phyloP scores from a whole-genome alignment of 2,113 vertebrate species.

The Thryonomys swinderianus region DNA sequence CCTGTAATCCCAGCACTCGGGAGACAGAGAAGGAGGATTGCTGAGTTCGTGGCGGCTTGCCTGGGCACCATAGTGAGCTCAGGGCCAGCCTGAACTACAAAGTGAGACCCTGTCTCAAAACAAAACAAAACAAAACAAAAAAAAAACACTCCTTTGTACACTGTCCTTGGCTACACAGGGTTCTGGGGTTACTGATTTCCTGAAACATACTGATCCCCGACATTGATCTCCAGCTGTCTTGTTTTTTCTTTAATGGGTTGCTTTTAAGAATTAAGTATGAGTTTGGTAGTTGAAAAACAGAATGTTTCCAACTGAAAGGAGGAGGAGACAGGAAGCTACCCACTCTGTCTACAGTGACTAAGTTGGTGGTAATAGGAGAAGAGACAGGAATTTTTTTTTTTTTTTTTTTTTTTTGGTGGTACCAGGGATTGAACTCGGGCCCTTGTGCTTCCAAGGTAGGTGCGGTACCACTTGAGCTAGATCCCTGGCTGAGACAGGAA shows the following conservation, averaged over 20 bases:
- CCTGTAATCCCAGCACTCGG: too few relatives aligned
- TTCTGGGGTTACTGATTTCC: background rate
- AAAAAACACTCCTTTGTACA: background rate
- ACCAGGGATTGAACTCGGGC: too few relatives aligned
- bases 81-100: too few relatives aligned
- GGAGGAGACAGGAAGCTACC: background rate
- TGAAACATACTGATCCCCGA: background rate
- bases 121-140: too few relatives aligned
- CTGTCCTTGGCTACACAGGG: background rate
- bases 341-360: accelerated
- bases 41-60: too few relatives aligned
- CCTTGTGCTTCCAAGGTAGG: too few relatives aligned
- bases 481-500: too few relatives aligned
- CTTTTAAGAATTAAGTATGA: background rate
- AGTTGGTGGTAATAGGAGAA: background rate
- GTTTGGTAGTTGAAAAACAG: background rate
- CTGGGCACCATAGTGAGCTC: too few relatives aligned
- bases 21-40: too few relatives aligned
- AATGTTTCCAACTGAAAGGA: background rate
- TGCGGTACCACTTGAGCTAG: too few relatives aligned
- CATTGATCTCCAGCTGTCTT: background rate
- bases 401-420: too few relatives aligned
- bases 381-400: background rate
- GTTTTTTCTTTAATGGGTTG: background rate
- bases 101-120: too few relatives aligned